Base-by-base conservation (phyloP, 2,888 invertebrate genomes). In the Heliconius ismenius region DNA sequence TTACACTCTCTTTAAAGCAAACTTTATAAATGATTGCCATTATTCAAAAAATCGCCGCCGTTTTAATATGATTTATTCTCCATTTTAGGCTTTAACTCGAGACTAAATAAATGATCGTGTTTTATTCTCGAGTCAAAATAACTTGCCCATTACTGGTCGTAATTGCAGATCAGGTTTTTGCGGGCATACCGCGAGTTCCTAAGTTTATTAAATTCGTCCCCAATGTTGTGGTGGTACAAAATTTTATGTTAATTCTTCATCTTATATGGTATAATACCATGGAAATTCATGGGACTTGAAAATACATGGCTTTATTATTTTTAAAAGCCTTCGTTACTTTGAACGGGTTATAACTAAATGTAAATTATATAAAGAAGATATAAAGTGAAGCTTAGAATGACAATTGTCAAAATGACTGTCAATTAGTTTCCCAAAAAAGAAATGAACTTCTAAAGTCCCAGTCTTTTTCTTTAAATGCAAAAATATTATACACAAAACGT, bases 161-260 rank as follows among this genome's bases (percentile, higher is more conserved):
- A 73, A 63, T 74, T 76, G 69, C 39, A 32, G 62, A 49, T 76
- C 78, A 36, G 62, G 74, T 78, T 78, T 78, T 76, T 74, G 67
- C 49, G 72, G 54, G n/a, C 74, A 24, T 58, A 32, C 64, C 69
- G 60, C 62, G 21, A 69, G 64, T 39, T 74, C 72, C 69, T 75
- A 74, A 69, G 65, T 78, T 76, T 73, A 78, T 76, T 76, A 78
- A 76, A 78, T 73, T 68, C 77, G 63, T 67, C 73, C 60, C 72
- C 75, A 36, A 79, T 68, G 43, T 58, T 63, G 75, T 60, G n/a
- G 26, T 68, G 39, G 63, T 65, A 58, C 79, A 75, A 77, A 79
- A 77, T n/a, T 64, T 43, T 69, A 77, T 79, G 79, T 67, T 69
- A 79, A 79, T 79, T 62, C 10, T 13, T 32, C 32, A 63, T 73